Evolutionary conservation across 2,113 vertebrate species (phyloP).

Genomic region (Dasyornis broadbenti): DNA sequence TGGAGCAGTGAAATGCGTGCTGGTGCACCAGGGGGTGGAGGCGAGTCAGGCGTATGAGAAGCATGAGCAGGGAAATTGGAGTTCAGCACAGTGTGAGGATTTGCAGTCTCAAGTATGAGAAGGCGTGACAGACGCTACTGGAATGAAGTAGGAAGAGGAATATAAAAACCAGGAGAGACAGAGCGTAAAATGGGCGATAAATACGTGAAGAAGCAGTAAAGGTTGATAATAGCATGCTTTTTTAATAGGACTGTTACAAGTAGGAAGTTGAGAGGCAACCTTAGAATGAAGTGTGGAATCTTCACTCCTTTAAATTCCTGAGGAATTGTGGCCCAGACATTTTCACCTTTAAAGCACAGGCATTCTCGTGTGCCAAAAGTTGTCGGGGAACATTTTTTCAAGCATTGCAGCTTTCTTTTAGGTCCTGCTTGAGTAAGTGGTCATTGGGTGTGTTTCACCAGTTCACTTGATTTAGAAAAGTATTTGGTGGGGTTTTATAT

Average conservation of each 20-base stretch:
- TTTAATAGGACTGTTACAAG: neutral
- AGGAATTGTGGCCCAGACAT: neutral
- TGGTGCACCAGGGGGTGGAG: neutral
- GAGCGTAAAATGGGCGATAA: neutral
- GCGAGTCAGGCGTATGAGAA: fast-evolving
- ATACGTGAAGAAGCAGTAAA: neutral
- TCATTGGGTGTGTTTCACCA: neutral
- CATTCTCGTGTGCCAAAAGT: neutral
- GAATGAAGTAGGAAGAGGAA: neutral
- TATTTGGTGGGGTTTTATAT: neutral
- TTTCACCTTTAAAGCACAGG: neutral
- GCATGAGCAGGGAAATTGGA: neutral
- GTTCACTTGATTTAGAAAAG: neutral
- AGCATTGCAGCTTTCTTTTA: neutral
- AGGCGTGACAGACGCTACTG: fast-evolving
- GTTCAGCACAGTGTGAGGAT: neutral
- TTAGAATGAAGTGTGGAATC: neutral
- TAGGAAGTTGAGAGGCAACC: neutral
- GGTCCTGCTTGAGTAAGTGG: neutral
- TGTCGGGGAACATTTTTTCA: neutral
- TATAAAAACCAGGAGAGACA: neutral
- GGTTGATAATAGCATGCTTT: neutral
- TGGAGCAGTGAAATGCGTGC: neutral
- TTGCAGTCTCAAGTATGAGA: neutral
- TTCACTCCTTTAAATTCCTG: neutral